Evolutionary conservation across 2,113 vertebrate species (phyloP).

Genomic region (Saimiri boliviensis): DNA sequence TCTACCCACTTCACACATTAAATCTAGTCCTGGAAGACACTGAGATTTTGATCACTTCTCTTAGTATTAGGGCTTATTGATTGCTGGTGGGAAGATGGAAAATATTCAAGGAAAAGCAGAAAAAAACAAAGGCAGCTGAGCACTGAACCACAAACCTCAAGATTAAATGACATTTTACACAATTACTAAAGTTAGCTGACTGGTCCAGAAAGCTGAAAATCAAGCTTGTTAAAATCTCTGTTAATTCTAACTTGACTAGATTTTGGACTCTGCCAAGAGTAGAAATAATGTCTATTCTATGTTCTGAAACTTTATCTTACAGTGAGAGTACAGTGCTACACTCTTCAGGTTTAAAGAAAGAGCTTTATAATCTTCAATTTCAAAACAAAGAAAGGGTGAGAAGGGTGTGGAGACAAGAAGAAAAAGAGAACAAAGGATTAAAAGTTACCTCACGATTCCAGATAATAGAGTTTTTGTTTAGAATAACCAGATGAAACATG

Average conservation of each 20-base stretch:
- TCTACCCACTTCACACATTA: background rate
- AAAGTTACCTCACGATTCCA: background rate
- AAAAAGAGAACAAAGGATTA: slow-evolving; percentile 22
- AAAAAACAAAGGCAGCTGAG: background rate
- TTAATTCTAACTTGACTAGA: background rate
- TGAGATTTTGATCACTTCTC: slow-evolving; percentile 35
- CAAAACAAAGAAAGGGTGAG: background rate
- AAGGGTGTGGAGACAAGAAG: background rate
- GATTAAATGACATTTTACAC: background rate
- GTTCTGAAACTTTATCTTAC: slow-evolving; percentile 12
- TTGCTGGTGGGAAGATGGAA: background rate
- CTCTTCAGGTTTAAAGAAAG: background rate
- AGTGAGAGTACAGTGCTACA: background rate
- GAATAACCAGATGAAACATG: slow-evolving; percentile 20
- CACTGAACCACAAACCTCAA: background rate
- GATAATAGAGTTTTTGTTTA: slow-evolving; percentile 17
- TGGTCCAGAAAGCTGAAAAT: slow-evolving; percentile 12
- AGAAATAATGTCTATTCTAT: slow-evolving; percentile 32
- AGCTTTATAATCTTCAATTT: slow-evolving; percentile 14
- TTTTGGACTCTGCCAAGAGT: slow-evolving; percentile 32
- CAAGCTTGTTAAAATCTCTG: background rate
- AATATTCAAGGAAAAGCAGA: background rate
- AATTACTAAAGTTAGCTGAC: background rate
- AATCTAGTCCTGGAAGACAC: background rate
- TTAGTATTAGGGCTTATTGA: background rate